Conservation (phyloP, 2,113 vertebrate species). For the Saimiri boliviensis region DNA sequence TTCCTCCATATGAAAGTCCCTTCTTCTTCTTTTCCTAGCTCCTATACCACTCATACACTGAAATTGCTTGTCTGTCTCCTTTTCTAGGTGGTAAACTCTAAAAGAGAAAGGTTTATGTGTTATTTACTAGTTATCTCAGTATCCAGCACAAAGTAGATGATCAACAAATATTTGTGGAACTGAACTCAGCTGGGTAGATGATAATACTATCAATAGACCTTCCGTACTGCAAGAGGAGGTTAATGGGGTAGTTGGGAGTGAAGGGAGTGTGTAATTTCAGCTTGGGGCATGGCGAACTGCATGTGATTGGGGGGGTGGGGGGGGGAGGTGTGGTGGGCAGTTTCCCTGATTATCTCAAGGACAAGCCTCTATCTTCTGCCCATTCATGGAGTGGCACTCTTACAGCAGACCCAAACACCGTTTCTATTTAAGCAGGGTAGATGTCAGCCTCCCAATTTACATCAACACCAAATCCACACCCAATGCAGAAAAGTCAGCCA, state of each 20-base stretch:
- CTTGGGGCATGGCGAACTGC: not conserved
- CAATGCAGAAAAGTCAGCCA: not conserved
- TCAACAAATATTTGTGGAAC: not conserved
- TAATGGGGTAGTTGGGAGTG: not conserved
- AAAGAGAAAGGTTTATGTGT: slow-evolving; percentile 16
- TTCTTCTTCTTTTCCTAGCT: not conserved
- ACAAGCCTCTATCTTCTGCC: not conserved
- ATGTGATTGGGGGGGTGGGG: too few relatives aligned
- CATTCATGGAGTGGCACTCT: not conserved
- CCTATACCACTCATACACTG: not conserved
- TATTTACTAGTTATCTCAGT: not conserved
- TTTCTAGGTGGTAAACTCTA: not conserved
- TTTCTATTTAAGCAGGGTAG: not conserved
- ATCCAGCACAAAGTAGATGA: not conserved
- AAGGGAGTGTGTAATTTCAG: not conserved
- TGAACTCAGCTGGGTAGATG: not conserved
- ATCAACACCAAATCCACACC: not conserved
- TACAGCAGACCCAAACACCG: not conserved
- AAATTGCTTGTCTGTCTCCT: not conserved
- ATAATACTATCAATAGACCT: not conserved
- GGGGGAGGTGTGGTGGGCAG: not conserved
- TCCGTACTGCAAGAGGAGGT: not conserved
- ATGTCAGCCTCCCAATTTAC: not conserved
- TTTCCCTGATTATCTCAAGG: not conserved
- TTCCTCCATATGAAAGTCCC: not conserved